These are phyloP conservation scores for Cercopithecus mona DNA, from an alignment of 2,113 vertebrate genomes.

Conservation along the genomic window DNA sequence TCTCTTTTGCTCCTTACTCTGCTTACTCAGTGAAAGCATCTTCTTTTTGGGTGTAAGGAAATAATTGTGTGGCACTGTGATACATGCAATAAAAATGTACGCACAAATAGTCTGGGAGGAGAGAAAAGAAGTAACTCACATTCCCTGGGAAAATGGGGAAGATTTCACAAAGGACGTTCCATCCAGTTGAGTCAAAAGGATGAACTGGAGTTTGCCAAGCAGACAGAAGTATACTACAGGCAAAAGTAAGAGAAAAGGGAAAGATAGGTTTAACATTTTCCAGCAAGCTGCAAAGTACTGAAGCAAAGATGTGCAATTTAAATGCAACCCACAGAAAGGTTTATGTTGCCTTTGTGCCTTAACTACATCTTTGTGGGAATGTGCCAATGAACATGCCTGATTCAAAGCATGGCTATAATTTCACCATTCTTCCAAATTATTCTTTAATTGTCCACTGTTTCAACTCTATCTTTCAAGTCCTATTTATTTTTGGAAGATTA, in stretches of 20 bases:
- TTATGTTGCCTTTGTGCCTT: neutral
- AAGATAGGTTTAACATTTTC: neutral
- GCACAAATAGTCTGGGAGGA: neutral
- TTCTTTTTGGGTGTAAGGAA: neutral
- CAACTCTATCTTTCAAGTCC: neutral
- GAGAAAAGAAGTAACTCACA: neutral
- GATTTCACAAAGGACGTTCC: slow-evolving; percentile 1
- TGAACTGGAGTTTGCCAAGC: neutral
- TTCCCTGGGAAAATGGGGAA: neutral
- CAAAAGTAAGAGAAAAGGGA: neutral
- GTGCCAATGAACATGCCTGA: neutral
- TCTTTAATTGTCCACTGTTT: neutral
- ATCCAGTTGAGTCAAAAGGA: neutral
- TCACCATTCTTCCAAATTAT: neutral
- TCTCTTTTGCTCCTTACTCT: neutral
- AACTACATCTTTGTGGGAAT: neutral
- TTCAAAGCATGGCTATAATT: neutral
- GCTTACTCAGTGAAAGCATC: neutral
- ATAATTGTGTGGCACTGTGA: neutral
- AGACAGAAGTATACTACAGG: neutral
- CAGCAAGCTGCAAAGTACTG: neutral
- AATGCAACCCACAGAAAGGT: neutral
- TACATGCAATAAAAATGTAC: neutral
- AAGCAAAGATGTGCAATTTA: neutral
- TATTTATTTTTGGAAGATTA: neutral